Evolutionary conservation across 2,888 invertebrate genomes (phyloP).

Genomic region (Ypsolopha sequella): DNA sequence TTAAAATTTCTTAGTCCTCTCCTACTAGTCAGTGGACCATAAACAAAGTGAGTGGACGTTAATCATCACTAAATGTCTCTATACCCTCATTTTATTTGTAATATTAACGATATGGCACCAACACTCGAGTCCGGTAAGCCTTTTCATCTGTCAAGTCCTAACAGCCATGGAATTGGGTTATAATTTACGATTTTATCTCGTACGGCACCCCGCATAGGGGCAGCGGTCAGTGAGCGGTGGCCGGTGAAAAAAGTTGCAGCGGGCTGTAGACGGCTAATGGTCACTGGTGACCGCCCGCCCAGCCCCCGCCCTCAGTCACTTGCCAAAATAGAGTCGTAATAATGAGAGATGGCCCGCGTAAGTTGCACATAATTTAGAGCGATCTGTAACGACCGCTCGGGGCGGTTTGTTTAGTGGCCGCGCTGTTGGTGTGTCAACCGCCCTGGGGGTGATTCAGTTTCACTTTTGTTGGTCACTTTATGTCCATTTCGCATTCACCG

Average conservation of each 20-base stretch:
- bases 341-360: slow-evolving; percentile 63
- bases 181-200: slow-evolving; percentile 70
- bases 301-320: slow-evolving; percentile 61
- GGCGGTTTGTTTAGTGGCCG: slow-evolving; percentile 33
- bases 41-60: slow-evolving; percentile 23
- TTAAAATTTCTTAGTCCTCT: not conserved
- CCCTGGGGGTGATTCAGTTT: slow-evolving; percentile 46
- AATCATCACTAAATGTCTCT: slow-evolving; percentile 48
- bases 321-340: slow-evolving; percentile 67
- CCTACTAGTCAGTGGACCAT: not conserved
- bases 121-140: slow-evolving; percentile 48
- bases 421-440: slow-evolving; percentile 33
- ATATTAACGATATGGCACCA: slow-evolving; percentile 58
- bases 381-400: slow-evolving; percentile 44
- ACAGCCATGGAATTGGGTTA: slow-evolving; percentile 67
- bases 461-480: slow-evolving; percentile 59
- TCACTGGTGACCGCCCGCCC: slow-evolving; percentile 36
- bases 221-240: slow-evolving; percentile 44
- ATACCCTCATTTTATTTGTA: slow-evolving; percentile 54
- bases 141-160: slow-evolving; percentile 69
- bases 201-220: slow-evolving; percentile 59
- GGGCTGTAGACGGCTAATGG: slow-evolving; percentile 48
- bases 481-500: slow-evolving; percentile 33
- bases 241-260: slow-evolving; percentile 48
- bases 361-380: slow-evolving; percentile 58